A percentile compares a stretch with the other conserved stretches of the same genome.
These are phyloP conservation scores for Chlamydotis undulata DNA, from an alignment of 2,113 vertebrate genomes.

Conservation along the genomic window DNA sequence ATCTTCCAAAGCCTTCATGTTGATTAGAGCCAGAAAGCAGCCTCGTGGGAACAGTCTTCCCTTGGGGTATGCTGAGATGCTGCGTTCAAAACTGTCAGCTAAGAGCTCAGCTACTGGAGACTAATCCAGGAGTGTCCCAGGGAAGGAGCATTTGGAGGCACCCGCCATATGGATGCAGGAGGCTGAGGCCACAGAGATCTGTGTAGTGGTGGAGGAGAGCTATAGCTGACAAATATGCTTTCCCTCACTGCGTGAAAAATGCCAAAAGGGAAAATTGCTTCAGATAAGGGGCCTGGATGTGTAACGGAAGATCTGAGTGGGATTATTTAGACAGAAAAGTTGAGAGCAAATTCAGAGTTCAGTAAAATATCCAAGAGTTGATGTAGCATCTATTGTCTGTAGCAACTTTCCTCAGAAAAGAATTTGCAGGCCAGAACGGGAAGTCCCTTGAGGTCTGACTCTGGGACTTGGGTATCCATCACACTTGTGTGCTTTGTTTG, in stretches of 20 bases:
- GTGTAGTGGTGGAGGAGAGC: not conserved
- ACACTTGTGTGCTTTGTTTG: rapidly evolving
- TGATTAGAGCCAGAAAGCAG: not conserved
- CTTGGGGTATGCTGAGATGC: not conserved
- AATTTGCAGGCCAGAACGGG: not conserved
- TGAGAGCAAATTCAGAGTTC: not conserved
- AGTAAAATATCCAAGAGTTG: not conserved
- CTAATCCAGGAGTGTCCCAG: not conserved
- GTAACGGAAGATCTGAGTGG: not conserved
- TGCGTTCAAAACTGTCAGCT: not conserved
- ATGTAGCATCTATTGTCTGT: not conserved
- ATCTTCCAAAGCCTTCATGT: not conserved
- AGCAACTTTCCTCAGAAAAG: not conserved
- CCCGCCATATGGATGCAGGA: not conserved
- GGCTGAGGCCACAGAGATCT: not conserved
- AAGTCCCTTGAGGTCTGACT: not conserved
- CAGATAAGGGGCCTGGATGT: not conserved
- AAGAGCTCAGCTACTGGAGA: not conserved
- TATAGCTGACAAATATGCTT: not conserved
- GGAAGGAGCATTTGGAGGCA: not conserved
- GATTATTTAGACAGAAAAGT: not conserved
- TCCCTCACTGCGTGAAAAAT: not conserved
- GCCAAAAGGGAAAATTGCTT: not conserved
- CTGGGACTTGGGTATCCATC: not conserved
- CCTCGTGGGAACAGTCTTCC: not conserved